phyloP scores from a whole-genome alignment of 1,140 invertebrate species.

The Antheraea pernyi region DNA sequence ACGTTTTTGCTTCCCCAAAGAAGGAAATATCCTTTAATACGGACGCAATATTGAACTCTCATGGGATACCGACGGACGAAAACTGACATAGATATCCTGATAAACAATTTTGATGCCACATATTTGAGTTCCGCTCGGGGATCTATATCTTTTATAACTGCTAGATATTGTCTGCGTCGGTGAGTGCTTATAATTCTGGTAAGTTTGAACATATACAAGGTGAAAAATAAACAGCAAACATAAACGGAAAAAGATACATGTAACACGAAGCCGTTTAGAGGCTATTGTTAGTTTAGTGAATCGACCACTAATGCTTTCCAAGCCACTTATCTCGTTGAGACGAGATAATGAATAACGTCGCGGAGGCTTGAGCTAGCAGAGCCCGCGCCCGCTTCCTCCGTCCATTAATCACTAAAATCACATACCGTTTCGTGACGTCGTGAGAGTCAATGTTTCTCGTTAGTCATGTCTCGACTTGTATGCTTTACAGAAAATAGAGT shows the following conservation, averaged over 20 bases:
- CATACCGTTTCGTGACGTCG: slow-evolving; percentile 6
- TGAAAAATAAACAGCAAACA: not conserved
- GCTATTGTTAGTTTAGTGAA: slow-evolving; percentile 3
- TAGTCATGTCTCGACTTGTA: not conserved
- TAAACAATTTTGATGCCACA: no score
- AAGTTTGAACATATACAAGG: no score
- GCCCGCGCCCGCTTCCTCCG: not conserved
- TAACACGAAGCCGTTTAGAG: not conserved
- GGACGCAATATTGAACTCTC: no score
- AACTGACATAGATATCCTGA: no score
- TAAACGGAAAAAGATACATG: not conserved
- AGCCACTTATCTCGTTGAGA: slow-evolving; percentile 14
- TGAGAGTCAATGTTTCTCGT: not conserved
- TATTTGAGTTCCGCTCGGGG: no score
- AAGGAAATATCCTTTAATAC: no score
- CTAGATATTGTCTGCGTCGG: no score
- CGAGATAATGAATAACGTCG: slow-evolving; percentile 7
- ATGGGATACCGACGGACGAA: no score
- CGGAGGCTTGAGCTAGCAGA: not conserved
- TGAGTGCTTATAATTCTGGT: no score
- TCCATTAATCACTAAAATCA: slow-evolving; percentile 10
- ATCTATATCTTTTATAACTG: no score
- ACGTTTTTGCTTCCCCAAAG: no score
- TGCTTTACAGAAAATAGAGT: no score
- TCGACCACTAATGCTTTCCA: not conserved